A percentile compares a stretch with the other conserved stretches of the same genome.
Evolutionary conservation across 2,888 invertebrate genomes (phyloP).

Genomic region (Campaea margaritaria): DNA sequence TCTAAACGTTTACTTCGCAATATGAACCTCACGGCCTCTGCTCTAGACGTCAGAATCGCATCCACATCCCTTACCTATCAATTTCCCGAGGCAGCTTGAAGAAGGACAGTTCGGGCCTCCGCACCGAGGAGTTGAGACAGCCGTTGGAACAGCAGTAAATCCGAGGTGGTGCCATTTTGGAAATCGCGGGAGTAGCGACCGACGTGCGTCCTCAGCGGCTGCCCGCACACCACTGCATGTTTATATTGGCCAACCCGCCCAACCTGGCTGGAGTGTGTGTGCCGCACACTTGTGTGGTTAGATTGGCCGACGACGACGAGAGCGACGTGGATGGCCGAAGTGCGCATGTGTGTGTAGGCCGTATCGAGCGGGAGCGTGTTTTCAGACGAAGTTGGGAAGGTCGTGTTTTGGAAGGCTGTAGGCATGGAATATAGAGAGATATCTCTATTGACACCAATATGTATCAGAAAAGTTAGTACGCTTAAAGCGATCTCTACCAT

Average conservation of each 20-base stretch:
- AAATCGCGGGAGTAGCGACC: not conserved
- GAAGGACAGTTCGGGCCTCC: constrained; percentile 28
- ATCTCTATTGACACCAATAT: too few relatives aligned
- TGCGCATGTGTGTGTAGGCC: not conserved
- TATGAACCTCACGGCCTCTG: not conserved
- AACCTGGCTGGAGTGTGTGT: constrained; percentile 11
- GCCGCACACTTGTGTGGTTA: not conserved
- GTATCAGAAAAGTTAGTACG: too few relatives aligned
- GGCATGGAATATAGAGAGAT: too few relatives aligned
- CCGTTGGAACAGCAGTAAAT: constrained; percentile 26
- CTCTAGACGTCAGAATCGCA: too few relatives aligned
- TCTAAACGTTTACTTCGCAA: too few relatives aligned
- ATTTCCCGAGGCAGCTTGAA: constrained; percentile 28
- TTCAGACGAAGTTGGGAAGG: too few relatives aligned
- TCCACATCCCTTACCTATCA: constrained; percentile 27
- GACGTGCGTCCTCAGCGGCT: not conserved
- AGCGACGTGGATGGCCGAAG: not conserved
- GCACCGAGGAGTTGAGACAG: constrained; percentile 33
- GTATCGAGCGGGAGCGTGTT: constrained; percentile 9
- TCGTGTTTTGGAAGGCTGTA: too few relatives aligned
- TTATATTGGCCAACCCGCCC: constrained; percentile 13
- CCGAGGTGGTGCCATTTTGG: constrained; percentile 20
- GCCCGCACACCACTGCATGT: constrained; percentile 4
- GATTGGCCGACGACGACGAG: not conserved
- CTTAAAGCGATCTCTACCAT: too few relatives aligned